Evolutionary conservation across 1,140 invertebrate species (phyloP).

Genomic region (Camponotus vicinus): DNA sequence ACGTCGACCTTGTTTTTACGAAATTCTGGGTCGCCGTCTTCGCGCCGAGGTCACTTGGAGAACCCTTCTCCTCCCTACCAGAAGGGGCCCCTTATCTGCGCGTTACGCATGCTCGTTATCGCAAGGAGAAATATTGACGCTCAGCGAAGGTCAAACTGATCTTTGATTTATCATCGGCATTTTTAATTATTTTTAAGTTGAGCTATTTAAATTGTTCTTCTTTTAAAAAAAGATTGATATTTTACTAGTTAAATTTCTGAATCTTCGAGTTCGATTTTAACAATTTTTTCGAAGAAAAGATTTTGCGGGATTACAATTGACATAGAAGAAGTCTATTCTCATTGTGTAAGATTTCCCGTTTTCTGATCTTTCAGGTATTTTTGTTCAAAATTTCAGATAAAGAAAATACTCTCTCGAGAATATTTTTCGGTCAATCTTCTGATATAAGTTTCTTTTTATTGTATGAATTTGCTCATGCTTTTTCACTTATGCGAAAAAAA

Average conservation of each 20-base stretch:
- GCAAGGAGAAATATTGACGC: conserved; percentile 30
- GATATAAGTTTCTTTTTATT: too few species aligned
- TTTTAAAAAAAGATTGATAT: not conserved
- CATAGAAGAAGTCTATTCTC: too few species aligned
- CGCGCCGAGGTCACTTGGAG: not conserved
- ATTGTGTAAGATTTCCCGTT: too few species aligned
- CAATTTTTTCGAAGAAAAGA: not conserved
- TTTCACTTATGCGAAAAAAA: too few species aligned
- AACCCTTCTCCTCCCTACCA: too few species aligned
- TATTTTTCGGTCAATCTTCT: too few species aligned
- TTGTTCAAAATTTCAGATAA: too few species aligned
- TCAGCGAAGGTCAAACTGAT: conserved; percentile 42
- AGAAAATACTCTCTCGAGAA: too few species aligned
- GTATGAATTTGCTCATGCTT: too few species aligned
- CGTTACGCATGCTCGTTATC: conserved; percentile 47
- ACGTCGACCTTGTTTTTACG: conserved; percentile 58
- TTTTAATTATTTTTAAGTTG: not conserved
- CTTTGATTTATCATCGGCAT: conserved; percentile 1
- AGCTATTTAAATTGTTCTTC: conserved; percentile 1
- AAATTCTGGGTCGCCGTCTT: conserved; percentile 57
- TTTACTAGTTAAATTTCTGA: not conserved
- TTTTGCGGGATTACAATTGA: not conserved
- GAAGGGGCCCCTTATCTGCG: conserved; percentile 26
- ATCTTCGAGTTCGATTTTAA: not conserved
- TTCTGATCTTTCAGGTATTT: too few species aligned